Conservation (phyloP, 37 sponge, comb jelly and placozoan species). For the Agelas oroides region DNA sequence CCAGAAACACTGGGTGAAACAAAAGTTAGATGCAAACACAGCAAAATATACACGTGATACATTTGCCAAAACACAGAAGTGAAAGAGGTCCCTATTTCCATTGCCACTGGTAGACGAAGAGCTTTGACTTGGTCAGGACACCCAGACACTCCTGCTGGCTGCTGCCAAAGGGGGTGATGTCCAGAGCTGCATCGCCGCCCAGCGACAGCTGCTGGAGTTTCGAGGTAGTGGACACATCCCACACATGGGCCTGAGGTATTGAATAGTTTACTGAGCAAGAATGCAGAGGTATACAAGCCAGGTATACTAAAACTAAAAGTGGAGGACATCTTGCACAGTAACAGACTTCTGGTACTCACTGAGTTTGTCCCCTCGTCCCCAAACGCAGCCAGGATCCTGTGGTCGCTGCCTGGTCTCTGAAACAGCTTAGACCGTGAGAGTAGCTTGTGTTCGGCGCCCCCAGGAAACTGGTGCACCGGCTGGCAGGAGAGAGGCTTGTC, state of each 20-base stretch:
- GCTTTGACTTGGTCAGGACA: slow-evolving; percentile 62
- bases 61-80: no score
- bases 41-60: no score
- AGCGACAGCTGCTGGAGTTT: slow-evolving; percentile 59
- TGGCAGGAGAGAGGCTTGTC: slow-evolving; percentile 36
- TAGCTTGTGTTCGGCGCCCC: slow-evolving; percentile 66
- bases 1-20: no score
- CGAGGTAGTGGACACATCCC: slow-evolving; percentile 42
- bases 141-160: slow-evolving; percentile 40
- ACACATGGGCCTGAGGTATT: slow-evolving; percentile 53
- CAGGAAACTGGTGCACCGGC: slow-evolving; percentile 74
- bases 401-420: slow-evolving; percentile 51
- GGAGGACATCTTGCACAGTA: neutral
- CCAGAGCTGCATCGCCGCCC: slow-evolving; percentile 50
- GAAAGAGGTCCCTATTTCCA: neutral
- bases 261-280: neutral
- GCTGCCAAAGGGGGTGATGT: slow-evolving; percentile 43
- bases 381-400: slow-evolving; percentile 58
- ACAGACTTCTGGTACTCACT: slow-evolving; percentile 26
- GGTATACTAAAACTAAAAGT: no score
- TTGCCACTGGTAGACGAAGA: slow-evolving; percentile 64
- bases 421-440: slow-evolving; percentile 80
- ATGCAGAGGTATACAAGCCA: no score
- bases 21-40: no score
- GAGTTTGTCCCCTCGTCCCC: slow-evolving; percentile 76